A percentile compares a stretch with the other conserved stretches of the same genome.
phyloP scores from a whole-genome alignment of 2,113 vertebrate species.

The Aythya baeri region DNA sequence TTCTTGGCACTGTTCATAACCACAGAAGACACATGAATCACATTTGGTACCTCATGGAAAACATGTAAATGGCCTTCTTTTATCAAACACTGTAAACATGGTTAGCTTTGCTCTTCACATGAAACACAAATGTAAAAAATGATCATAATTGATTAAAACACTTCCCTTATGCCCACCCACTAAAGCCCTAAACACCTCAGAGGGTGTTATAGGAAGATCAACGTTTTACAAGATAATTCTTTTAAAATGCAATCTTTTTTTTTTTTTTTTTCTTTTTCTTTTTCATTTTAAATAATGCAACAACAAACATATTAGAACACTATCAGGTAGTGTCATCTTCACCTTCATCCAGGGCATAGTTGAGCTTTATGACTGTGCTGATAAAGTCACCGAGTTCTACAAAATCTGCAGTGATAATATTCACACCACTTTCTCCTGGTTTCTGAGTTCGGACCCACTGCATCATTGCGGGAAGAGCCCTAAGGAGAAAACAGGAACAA shows the following conservation, averaged over 20 bases:
- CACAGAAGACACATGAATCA: slow-evolving; percentile 51
- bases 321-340: slow-evolving; percentile 92
- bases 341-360: slow-evolving; percentile 91
- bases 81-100: slow-evolving; percentile 63
- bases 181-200: slow-evolving; percentile 82
- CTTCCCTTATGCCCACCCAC: slow-evolving; percentile 63
- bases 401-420: slow-evolving; percentile 97
- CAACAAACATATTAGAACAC: neutral
- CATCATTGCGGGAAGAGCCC: slow-evolving; percentile 97
- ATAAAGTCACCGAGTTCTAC: slow-evolving; percentile 98
- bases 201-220: slow-evolving; percentile 79
- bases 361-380: slow-evolving; percentile 96
- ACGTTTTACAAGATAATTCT: slow-evolving; percentile 76
- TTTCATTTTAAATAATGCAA: slow-evolving; percentile 6
- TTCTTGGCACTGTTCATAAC: slow-evolving; percentile 49
- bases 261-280: slow-evolving; percentile 43
- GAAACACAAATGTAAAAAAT: slow-evolving; percentile 68
- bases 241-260: slow-evolving; percentile 70
- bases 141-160: slow-evolving; percentile 60
- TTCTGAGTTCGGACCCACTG: slow-evolving; percentile 94
- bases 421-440: slow-evolving; percentile 94
- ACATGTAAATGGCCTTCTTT: slow-evolving; percentile 61
- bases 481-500: slow-evolving; percentile 71
- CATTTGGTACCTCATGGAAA: slow-evolving; percentile 61
- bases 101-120: slow-evolving; percentile 64